Percentiles rank a stretch among this genome's conserved stretches.
phyloP scores from a whole-genome alignment of 1,140 invertebrate species.

The Trachelipus rathkii region DNA sequence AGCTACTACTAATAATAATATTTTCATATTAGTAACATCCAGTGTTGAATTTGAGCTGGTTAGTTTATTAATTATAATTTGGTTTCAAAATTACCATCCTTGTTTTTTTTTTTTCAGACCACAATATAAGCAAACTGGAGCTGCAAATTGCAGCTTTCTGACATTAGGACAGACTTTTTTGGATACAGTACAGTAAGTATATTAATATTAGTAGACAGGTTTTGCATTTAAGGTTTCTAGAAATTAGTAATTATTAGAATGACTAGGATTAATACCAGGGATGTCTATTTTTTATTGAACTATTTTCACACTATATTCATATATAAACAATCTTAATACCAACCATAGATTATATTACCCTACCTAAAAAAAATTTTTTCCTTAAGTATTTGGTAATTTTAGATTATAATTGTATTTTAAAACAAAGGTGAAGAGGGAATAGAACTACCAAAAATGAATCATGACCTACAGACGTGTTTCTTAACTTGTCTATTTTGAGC shows the following conservation, averaged over 20 bases:
- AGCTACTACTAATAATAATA: too few species aligned
- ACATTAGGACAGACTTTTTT: slow-evolving; percentile 1
- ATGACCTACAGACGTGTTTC: too few species aligned
- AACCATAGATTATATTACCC: neutral
- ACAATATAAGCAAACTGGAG: slow-evolving; percentile 4
- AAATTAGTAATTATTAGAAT: neutral
- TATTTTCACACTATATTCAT: too few species aligned
- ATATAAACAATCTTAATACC: neutral
- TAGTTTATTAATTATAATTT: too few species aligned
- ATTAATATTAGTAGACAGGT: neutral
- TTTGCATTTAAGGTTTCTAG: neutral
- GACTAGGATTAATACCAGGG: neutral
- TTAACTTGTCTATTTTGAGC: too few species aligned
- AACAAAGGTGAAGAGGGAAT: too few species aligned
- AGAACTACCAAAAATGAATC: too few species aligned
- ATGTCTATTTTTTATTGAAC: too few species aligned
- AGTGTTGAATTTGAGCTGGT: too few species aligned
- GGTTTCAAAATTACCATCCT: too few species aligned
- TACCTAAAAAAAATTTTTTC: neutral
- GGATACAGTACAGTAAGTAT: slow-evolving; percentile 7
- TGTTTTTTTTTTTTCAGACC: neutral
- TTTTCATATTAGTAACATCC: too few species aligned
- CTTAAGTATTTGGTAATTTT: neutral
- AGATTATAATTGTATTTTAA: too few species aligned
- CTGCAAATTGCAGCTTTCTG: neutral